These are phyloP conservation scores for Gymnopithys bicolor DNA, from an alignment of 2,797 vertebrate species.

Conservation along the genomic window DNA sequence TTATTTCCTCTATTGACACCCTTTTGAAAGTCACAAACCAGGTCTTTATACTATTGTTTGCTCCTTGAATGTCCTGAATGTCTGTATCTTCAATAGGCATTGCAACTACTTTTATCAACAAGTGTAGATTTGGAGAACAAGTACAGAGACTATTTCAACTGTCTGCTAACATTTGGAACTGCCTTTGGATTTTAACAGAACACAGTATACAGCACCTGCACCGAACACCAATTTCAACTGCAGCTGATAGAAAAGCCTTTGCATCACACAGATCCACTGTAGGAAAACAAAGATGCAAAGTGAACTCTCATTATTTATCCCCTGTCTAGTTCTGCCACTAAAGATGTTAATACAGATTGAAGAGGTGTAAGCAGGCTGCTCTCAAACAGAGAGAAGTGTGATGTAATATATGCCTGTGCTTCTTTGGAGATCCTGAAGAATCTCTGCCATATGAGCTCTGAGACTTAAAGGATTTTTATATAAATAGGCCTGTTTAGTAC, in stretches of 20 bases:
- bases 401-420: neutral
- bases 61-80: neutral
- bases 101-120: neutral
- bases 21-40: neutral
- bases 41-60: neutral
- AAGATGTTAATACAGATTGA: neutral
- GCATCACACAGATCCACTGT: neutral
- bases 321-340: neutral
- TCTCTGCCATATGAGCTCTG: neutral
- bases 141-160: neutral
- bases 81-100: neutral
- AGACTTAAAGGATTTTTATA: neutral
- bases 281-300: neutral
- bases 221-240: neutral
- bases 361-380: neutral
- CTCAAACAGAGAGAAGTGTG: neutral
- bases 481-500: neutral
- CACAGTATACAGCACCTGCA: neutral
- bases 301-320: neutral
- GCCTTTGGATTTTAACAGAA: neutral
- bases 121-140: neutral
- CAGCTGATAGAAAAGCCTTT: neutral
- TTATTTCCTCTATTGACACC: neutral
- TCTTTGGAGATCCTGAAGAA: neutral
- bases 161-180: neutral